Base-by-base conservation (phyloP, 2,113 vertebrate species). In the Spea multiplicata region DNA sequence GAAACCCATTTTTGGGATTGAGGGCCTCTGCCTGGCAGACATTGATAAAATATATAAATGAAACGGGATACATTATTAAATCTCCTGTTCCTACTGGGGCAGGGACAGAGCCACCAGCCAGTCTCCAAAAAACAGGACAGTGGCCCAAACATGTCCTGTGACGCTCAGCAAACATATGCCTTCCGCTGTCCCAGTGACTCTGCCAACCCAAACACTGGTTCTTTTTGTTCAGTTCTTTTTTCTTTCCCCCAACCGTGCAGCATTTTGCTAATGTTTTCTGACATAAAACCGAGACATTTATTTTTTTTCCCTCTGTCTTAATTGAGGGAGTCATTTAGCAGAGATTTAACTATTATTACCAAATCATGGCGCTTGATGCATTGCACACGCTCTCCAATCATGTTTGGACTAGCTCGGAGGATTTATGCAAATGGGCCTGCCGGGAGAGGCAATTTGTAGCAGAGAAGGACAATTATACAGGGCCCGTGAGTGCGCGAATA, bases 381-480 rank as follows among this genome's bases (percentile, higher is more conserved):
- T 86, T 48, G 81, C 71, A 69, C 74, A 77, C 82, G 53, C 71
- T 14, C 81, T 86, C 88, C 85, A 74, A 88, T 87, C 83, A 82
- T 83, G 86, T 87, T 85, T 85, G 87, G 87, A 85, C 89, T 86
- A 86, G 87, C 87, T 81, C 44, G 45, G 86, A 90, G 91, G 89
- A 91, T 91, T 92, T 90, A 92, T 89, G 89, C 89, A 92, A 90
- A 91, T 87, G 83, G 86, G 78, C 84, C 89, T 89, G 89, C 87
- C 84, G 88, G 90, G 91, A 92, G 90, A 91, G 89, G 89, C 91
- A 90, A 91, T 93, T 93, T 93, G 91, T 89, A 89, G 88, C 86
- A 67, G 86, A 88, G 90, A 89, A 92, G 91, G 90, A 90, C 90
- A 91, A 91, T 92, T 91, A 92, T 84, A 83, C 86, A 88, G 84